Percentiles rank a stretch among this genome's conserved stretches.
Conservation (phyloP, 2,888 invertebrate species). For the Hartigia nigra region DNA sequence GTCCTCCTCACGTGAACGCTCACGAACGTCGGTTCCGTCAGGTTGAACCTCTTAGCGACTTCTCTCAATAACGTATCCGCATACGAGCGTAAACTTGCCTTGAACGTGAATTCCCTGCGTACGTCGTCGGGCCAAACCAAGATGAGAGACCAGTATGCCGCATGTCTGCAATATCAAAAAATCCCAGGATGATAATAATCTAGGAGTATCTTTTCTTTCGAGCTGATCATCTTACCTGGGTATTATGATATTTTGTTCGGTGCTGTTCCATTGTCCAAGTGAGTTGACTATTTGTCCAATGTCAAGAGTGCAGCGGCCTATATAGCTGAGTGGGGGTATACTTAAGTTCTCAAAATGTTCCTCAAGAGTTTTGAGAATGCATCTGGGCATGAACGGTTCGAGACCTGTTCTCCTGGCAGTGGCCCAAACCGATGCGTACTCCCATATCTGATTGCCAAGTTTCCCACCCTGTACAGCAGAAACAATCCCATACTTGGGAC, state of each 20-base stretch:
- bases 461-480: slow-evolving; percentile 61
- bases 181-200: not conserved
- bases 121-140: slow-evolving; percentile 71
- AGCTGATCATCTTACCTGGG: slow-evolving; percentile 57
- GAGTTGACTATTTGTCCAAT: slow-evolving; percentile 67
- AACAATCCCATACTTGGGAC: slow-evolving; percentile 58
- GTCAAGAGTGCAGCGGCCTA: slow-evolving; percentile 69
- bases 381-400: slow-evolving; percentile 61
- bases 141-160: slow-evolving; percentile 69
- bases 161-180: slow-evolving; percentile 55
- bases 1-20: slow-evolving; percentile 71
- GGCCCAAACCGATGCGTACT: slow-evolving; percentile 63
- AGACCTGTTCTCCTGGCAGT: slow-evolving; percentile 60
- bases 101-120: slow-evolving; percentile 70
- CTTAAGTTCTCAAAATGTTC: slow-evolving; percentile 70
- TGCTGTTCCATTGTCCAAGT: slow-evolving; percentile 69
- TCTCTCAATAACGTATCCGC: slow-evolving; percentile 66
- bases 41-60: slow-evolving; percentile 48
- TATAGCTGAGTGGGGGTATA: slow-evolving; percentile 70
- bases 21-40: slow-evolving; percentile 63
- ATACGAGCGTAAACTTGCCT: slow-evolving; percentile 64
- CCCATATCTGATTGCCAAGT: slow-evolving; percentile 64
- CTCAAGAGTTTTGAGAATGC: slow-evolving; percentile 68
- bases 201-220: not conserved
- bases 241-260: slow-evolving; percentile 70